A percentile compares a stretch with the other conserved stretches of the same genome.
Evolutionary conservation across 1,140 invertebrate species (phyloP).

Genomic region (Monomorium pharaonis): DNA sequence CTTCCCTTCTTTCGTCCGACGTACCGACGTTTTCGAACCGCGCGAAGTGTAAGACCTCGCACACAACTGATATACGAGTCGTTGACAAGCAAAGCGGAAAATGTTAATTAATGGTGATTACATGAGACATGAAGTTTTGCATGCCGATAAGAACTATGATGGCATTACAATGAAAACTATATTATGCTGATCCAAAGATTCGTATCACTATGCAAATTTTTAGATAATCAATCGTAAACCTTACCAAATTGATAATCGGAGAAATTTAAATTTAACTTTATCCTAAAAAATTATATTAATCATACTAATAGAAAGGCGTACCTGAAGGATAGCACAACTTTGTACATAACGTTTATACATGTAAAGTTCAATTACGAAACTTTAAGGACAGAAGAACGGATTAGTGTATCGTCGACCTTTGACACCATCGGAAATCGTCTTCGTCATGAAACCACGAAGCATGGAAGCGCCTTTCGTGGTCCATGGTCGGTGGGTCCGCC

Average conservation of each 20-base stretch:
- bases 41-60: slow-evolving; percentile 27
- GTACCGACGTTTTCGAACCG: slow-evolving; percentile 26
- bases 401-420: not conserved
- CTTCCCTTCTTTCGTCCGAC: slow-evolving; percentile 17
- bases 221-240: not conserved
- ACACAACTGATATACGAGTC: slow-evolving; percentile 16
- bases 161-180: not conserved
- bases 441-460: not conserved
- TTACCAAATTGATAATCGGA: not conserved
- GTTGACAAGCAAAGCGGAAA: not conserved
- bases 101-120: slow-evolving; percentile 17
- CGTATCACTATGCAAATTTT: not conserved
- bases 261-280: not conserved
- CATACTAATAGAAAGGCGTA: not conserved
- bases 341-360: not conserved
- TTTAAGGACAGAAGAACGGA: not conserved
- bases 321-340: too few species aligned
- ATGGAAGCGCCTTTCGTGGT: slow-evolving; percentile 43
- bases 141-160: not conserved
- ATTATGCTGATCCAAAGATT: not conserved
- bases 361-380: not conserved
- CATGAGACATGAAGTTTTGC: not conserved
- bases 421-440: slow-evolving; percentile 26
- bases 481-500: slow-evolving; percentile 20
- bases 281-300: not conserved